These are phyloP conservation scores for Ennomos quercinarius DNA, from an alignment of 2,888 invertebrate species.

Conservation along the genomic window DNA sequence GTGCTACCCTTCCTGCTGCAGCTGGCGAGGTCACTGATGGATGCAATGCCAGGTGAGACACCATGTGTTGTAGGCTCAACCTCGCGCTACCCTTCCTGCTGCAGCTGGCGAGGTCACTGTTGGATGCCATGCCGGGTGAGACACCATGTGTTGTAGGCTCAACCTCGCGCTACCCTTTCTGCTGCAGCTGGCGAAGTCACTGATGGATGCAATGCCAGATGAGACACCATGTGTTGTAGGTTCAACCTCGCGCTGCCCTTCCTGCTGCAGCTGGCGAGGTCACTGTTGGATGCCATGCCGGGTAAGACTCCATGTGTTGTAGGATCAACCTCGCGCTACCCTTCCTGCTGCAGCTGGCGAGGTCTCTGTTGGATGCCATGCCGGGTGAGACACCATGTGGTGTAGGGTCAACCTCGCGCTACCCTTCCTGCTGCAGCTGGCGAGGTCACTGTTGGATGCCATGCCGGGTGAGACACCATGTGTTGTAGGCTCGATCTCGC, in stretches of 20 bases:
- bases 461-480: no score
- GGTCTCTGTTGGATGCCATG: slow-evolving; percentile 87
- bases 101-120: slow-evolving; percentile 85
- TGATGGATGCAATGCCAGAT: slow-evolving; percentile 87
- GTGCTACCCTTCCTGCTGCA: slow-evolving; percentile 89
- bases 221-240: slow-evolving; percentile 8
- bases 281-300: slow-evolving; percentile 87
- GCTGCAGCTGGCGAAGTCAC: slow-evolving; percentile 84
- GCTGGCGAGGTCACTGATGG: slow-evolving; percentile 86
- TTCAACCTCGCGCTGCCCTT: slow-evolving; percentile 91
- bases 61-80: slow-evolving; percentile 71
- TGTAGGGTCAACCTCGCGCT: slow-evolving; percentile 90
- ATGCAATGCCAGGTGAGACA: slow-evolving; percentile 81
- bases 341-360: slow-evolving; percentile 86
- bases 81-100: slow-evolving; percentile 90
- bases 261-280: slow-evolving; percentile 85
- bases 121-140: slow-evolving; percentile 85
- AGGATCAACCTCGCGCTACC: slow-evolving; percentile 89
- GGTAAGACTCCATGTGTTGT: slow-evolving; percentile 45
- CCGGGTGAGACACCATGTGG: no score
- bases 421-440: slow-evolving; percentile 88
- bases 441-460: slow-evolving; percentile 86
- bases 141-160: slow-evolving; percentile 50
- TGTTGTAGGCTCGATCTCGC: no score
- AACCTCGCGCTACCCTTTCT: slow-evolving; percentile 91